phyloP scores from a whole-genome alignment of 2,888 invertebrate species.

The Noctuana brunneofusca region DNA sequence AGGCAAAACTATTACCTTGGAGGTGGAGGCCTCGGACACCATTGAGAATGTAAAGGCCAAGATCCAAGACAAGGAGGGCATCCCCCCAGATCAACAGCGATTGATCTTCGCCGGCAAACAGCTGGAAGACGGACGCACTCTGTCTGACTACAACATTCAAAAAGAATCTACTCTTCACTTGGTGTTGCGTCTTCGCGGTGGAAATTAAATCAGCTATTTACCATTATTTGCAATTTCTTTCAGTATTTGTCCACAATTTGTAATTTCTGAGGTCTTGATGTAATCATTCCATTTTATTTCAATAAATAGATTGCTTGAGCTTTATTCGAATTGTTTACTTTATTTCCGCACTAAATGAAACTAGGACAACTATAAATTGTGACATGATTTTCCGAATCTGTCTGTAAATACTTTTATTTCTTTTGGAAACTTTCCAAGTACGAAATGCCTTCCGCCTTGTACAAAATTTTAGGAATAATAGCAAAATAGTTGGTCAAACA shows the following conservation, averaged over 20 bases:
- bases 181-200: slow-evolving; percentile 43
- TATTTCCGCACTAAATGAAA: background rate
- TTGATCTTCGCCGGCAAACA: slow-evolving; percentile 53
- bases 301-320: slow-evolving; percentile 42
- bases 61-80: slow-evolving; percentile 47
- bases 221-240: slow-evolving; percentile 35
- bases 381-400: background rate
- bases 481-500: too few relatives aligned
- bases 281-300: slow-evolving; percentile 57
- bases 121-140: slow-evolving; percentile 54
- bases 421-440: background rate
- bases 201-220: slow-evolving; percentile 22
- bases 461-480: background rate
- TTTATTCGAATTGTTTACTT: slow-evolving; percentile 12
- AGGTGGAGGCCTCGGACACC: slow-evolving; percentile 48
- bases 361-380: background rate
- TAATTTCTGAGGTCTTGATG: slow-evolving; percentile 40
- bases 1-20: slow-evolving; percentile 50
- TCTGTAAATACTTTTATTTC: background rate
- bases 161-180: slow-evolving; percentile 56
- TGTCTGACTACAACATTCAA: slow-evolving; percentile 58
- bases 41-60: slow-evolving; percentile 45
- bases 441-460: background rate
- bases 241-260: slow-evolving; percentile 11
- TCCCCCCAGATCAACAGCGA: slow-evolving; percentile 52